Base-by-base conservation (phyloP, 2,888 invertebrate species). In the Sarcophaga carnaria region DNA sequence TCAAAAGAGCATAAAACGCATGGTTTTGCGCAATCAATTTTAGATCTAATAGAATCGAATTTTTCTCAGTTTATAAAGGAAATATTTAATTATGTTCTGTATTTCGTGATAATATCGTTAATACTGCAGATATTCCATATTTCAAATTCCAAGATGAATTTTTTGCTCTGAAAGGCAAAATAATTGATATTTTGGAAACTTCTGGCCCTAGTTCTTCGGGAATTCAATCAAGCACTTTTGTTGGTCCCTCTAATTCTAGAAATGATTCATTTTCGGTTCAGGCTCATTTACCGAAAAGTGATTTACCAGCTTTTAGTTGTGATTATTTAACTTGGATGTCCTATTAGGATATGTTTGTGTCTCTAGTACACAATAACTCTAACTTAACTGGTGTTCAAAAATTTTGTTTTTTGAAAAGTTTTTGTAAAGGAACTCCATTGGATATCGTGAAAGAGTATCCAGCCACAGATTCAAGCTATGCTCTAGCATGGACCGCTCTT, bases 321-420 rank as follows among this genome's bases (percentile, higher is more conserved):
- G 69, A 83, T 22, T 83, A 83, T 17, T 22, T 79, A 12, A 17
- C 49, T 2, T 83, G 78, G 74, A 67, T 83, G 14, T 84, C 74
- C 8, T 84, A 79, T 49, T 14, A 69, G 14, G 83, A 79, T 25
- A 83, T 83, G 74, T 83, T 79, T 63, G 49, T 74, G 20, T 74
- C 83, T 10, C 20, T 79, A 3, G 80, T 80, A 5, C 76, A 84
- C 25, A 84, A 59, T 59, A 84, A 79, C 22, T 63, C 17, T 17
- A 27, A 20, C n/a, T 22, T 80, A 71, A 62, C 64, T 14, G 64
- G 64, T 12, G 45, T 77, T 4, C 71, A 82, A 76, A 77, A 82
- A 66, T 76, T 59, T 59, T 82, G 64, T 64, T 76, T 64, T 69
- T 71, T 59, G 49, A 81, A 75, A 64, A n/a, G 67, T 11, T 69